Evolutionary conservation across 2,797 vertebrate genomes (phyloP).

Genomic region (Xiphorhynchus erythropygius): DNA sequence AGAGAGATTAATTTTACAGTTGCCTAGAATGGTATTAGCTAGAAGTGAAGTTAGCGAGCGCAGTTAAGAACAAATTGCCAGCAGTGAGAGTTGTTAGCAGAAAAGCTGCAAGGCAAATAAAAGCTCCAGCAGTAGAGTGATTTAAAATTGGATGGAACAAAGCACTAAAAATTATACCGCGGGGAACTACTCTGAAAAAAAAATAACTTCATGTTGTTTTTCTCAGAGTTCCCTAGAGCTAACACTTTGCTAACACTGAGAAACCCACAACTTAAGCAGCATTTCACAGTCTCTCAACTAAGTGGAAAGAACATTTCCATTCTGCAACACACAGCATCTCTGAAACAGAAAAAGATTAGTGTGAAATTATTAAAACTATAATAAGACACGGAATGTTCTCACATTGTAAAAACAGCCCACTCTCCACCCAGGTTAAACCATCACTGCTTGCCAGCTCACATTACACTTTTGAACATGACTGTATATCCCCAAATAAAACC

Average conservation of each 20-base stretch:
- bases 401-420: not conserved
- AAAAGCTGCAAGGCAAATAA: conserved; percentile 49
- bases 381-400: not conserved
- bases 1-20: conserved; percentile 26
- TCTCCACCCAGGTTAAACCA: not conserved
- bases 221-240: conserved; percentile 34
- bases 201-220: not conserved
- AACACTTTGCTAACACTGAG: not conserved
- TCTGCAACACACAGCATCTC: not conserved
- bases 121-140: conserved; percentile 16
- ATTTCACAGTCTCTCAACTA: conserved; percentile 2
- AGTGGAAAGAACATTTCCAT: not conserved
- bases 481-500: not conserved
- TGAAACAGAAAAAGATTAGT: not conserved
- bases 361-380: not conserved
- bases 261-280: conserved; percentile 2
- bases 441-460: not conserved
- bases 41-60: not conserved
- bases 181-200: conserved; percentile 15
- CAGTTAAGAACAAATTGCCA: conserved; percentile 50
- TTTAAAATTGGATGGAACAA: conserved; percentile 49
- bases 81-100: conserved; percentile 40
- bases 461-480: not conserved
- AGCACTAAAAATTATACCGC: conserved; percentile 38
- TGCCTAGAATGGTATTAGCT: conserved; percentile 12